Conservation (phyloP, 1,140 invertebrate genomes). For the Drosophila serrata region DNA sequence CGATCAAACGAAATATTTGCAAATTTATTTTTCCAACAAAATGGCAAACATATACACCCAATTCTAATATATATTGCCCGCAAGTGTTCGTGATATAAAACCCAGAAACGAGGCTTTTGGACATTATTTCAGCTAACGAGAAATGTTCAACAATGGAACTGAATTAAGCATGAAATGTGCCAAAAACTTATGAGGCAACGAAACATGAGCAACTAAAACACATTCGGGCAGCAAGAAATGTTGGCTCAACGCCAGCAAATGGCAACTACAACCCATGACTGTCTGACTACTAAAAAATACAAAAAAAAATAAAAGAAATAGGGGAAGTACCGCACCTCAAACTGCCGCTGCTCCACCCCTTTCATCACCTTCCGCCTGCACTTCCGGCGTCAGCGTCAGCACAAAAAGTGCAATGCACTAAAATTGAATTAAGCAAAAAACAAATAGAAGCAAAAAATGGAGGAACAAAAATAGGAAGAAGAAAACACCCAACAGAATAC, state of each 20-base stretch:
- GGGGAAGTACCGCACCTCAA: constrained; percentile 31
- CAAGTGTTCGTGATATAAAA: constrained; percentile 18
- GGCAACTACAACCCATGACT: constrained; percentile 27
- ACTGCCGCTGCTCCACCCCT: constrained; percentile 3
- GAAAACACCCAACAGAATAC: constrained; percentile 55
- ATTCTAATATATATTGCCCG: not conserved
- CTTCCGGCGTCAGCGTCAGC: constrained; percentile 68
- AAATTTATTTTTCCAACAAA: not conserved
- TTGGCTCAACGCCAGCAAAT: constrained; percentile 60
- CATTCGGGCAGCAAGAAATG: constrained; percentile 25
- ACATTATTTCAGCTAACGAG: constrained; percentile 30
- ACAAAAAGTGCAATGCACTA: constrained; percentile 82
- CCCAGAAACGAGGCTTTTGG: constrained; percentile 25
- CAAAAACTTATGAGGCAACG: constrained; percentile 43
- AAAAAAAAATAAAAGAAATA: not conserved
- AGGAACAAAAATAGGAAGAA: constrained; percentile 18
- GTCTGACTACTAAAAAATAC: constrained; percentile 13
- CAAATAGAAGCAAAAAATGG: constrained; percentile 37
- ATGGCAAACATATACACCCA: not conserved
- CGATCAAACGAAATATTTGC: not conserved
- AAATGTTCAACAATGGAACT: constrained; percentile 48
- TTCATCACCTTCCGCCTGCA: constrained; percentile 65
- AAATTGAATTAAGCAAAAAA: constrained; percentile 83
- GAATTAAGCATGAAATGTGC: constrained; percentile 67
- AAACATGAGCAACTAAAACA: constrained; percentile 11